phyloP scores from a whole-genome alignment of 1,140 invertebrate species.

The Neodiprion lecontei region DNA sequence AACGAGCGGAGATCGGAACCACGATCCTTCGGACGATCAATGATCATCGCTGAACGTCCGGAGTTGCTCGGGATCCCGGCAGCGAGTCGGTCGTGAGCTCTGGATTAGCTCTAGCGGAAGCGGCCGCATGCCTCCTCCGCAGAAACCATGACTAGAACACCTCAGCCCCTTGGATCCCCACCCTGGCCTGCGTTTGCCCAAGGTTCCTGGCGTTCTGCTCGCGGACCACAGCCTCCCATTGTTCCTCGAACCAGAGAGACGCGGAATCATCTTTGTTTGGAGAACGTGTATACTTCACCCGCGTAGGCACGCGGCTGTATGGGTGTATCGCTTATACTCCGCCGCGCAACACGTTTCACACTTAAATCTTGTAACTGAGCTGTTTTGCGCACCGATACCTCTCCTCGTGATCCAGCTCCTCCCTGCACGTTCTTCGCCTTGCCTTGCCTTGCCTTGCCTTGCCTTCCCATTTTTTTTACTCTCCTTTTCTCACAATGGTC shows the following conservation, averaged over 20 bases:
- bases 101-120: constrained; percentile 29
- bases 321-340: too few relatives aligned
- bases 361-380: too few relatives aligned
- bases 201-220: constrained; percentile 24
- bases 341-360: too few relatives aligned
- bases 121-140: constrained; percentile 42
- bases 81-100: constrained; percentile 10
- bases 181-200: constrained; percentile 24
- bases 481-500: too few relatives aligned
- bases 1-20: too few relatives aligned
- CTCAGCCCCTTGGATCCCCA: constrained; percentile 21
- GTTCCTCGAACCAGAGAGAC: constrained; percentile 35
- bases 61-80: background rate
- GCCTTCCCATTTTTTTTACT: too few relatives aligned
- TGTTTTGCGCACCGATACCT: too few relatives aligned
- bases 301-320: too few relatives aligned
- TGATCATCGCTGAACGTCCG: background rate
- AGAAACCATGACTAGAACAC: constrained; percentile 46
- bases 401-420: too few relatives aligned
- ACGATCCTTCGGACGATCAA: too few relatives aligned
- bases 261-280: constrained; percentile 33
- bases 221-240: constrained; percentile 43
- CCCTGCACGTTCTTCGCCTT: too few relatives aligned
- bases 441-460: too few relatives aligned
- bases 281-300: background rate